A percentile compares a stretch with the other conserved stretches of the same genome.
phyloP scores from a whole-genome alignment of 1,140 invertebrate species.

The Maniola jurtina region DNA sequence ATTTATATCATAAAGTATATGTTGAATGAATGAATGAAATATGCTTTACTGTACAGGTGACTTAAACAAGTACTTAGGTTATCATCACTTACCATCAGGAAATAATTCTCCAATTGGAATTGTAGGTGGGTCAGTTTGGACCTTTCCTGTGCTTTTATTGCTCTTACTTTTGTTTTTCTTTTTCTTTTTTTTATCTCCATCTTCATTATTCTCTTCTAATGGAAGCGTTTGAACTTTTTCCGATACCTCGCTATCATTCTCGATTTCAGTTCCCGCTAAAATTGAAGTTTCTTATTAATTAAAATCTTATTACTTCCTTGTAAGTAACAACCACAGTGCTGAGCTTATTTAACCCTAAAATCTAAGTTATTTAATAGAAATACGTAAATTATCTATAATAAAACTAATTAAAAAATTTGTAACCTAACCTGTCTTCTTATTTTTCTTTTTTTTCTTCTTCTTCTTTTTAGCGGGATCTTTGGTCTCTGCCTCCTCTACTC shows the following conservation, averaged over 20 bases:
- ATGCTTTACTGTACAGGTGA: no score
- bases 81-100: conserved; percentile 83
- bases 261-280: conserved; percentile 47
- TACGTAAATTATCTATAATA: not conserved
- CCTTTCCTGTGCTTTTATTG: conserved; percentile 52
- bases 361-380: not conserved
- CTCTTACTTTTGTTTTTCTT: conserved; percentile 82
- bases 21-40: no score
- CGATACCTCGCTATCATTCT: conserved; percentile 41
- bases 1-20: no score
- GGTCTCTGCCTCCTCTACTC: conserved; percentile 75
- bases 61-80: no score
- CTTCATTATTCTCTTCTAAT: conserved; percentile 59
- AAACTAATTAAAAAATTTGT: conserved; percentile 12
- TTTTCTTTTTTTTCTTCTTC: conserved; percentile 87
- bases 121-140: conserved; percentile 84
- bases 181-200: conserved; percentile 83
- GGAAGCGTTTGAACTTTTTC: conserved; percentile 43
- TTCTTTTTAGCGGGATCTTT: conserved; percentile 83
- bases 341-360: not conserved
- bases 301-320: not conserved
- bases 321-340: not conserved
- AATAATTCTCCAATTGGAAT: conserved; percentile 93
- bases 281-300: conserved; percentile 20
- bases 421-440: conserved; percentile 83